phyloP scores from a whole-genome alignment of 2,797 vertebrate species.

The Aulostomus chinensis region DNA sequence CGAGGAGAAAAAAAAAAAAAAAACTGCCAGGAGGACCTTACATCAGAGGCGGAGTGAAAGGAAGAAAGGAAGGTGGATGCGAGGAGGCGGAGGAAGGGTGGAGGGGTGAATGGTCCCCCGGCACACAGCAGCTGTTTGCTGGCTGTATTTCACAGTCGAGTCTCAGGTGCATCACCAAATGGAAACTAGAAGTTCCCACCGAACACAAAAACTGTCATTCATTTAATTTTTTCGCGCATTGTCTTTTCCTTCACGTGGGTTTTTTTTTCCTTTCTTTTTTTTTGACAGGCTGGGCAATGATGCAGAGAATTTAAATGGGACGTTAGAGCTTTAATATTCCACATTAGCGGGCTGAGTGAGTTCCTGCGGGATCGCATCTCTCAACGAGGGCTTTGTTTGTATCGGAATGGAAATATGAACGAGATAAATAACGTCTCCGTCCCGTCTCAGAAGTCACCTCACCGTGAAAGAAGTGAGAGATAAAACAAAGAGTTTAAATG shows the following conservation, averaged over 20 bases:
- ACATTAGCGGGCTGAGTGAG: constrained; percentile 18
- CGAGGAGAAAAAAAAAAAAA: not conserved
- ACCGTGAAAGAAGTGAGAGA: no score
- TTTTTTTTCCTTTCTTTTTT: no score
- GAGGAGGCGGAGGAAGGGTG: constrained; percentile 8
- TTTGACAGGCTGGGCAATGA: no score
- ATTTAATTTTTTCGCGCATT: constrained; percentile 23
- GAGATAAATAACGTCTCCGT: no score
- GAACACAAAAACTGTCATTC: constrained; percentile 32
- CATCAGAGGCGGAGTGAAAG: constrained; percentile 40
- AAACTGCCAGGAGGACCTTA: constrained; percentile 49
- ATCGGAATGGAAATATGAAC: no score
- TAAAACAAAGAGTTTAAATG: no score
- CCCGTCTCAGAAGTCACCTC: no score
- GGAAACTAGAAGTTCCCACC: constrained; percentile 21
- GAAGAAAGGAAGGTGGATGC: constrained; percentile 16
- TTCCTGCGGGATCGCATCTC: constrained; percentile 4
- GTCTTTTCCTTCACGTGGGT: constrained; percentile 16
- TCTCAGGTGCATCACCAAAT: constrained; percentile 55
- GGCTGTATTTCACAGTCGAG: constrained; percentile 46
- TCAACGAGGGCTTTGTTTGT: not conserved
- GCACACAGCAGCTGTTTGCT: constrained; percentile 63
- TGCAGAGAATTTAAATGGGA: constrained; percentile 36
- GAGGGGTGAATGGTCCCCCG: constrained; percentile 38
- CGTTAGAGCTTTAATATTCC: constrained; percentile 41